Conservation (phyloP, 2,113 vertebrate species). For the Pedionomus torquatus region DNA sequence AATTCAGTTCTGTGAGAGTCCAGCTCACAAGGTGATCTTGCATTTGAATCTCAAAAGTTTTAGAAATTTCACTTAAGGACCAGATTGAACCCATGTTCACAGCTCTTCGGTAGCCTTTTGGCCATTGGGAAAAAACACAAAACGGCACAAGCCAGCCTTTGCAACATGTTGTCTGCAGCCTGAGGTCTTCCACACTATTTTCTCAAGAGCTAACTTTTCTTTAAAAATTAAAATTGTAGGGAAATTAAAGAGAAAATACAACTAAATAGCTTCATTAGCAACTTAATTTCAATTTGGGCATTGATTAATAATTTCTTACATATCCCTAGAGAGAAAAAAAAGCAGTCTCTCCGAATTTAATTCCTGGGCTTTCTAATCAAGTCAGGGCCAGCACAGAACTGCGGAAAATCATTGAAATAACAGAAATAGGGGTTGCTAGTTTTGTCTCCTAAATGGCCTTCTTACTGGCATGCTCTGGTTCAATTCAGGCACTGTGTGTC, state of each 20-base stretch:
- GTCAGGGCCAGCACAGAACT: neutral
- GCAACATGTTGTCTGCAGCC: neutral
- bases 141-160: neutral
- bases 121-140: neutral
- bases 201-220: neutral
- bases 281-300: neutral
- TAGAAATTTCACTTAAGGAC: neutral
- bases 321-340: neutral
- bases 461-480: neutral
- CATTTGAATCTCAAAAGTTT: neutral
- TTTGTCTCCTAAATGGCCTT: neutral
- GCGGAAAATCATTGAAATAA: neutral
- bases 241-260: neutral
- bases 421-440: neutral
- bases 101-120: neutral
- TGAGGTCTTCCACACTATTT: neutral
- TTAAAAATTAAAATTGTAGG: neutral
- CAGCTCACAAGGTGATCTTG: neutral
- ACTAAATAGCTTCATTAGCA: neutral
- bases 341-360: neutral
- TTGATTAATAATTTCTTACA: neutral
- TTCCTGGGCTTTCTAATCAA: neutral
- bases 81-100: neutral
- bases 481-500: accelerated
- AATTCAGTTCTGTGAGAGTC: neutral